Base-by-base conservation (phyloP, 2,888 invertebrate genomes). In the Julus scanicus region DNA sequence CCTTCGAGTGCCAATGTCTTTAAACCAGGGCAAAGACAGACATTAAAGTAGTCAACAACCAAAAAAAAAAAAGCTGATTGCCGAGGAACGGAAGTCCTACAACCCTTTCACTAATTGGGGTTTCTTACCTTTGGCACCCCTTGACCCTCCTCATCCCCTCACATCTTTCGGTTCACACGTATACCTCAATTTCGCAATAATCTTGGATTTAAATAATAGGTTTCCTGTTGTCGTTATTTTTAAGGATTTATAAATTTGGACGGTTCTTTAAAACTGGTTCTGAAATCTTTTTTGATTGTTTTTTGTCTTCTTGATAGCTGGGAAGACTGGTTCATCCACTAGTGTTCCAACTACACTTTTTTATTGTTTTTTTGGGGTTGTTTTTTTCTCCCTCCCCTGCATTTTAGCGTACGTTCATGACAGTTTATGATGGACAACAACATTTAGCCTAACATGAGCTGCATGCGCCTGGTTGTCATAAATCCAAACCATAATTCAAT, bases 151-250 rank as follows among this genome's bases (percentile, higher is more conserved):
- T 15, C 2, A 5, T 4, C 20, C 63, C 63, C 71, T 8, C 29
- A 71, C 29, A 71, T 71, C 71, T 29, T 71, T 29, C 5, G 71
- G 71, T 71, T 71, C 71, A 29, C 71, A 71, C 71, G 71, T 63
- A 63, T n/a, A n/a, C 63, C 63, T 63, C 20, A 29, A 11, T 71
- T 71, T 11, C n/a, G 29, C 71, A 71, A 9, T 71, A 71, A 71
- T 71, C 71, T 71, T 29, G 9, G 29, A 71, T 71, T 71, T 71
- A 71, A 71, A 71, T 71, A 71, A 71, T 71, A 71, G 71, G 71
- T 71, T 71, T 71, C 71, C 71, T 71, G 71, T 71, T 71, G 71
- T 71, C 71, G 71, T 71, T 71, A 71, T 71, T 71, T 63, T 71
- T 71, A 17, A 17, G 29, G n/a, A 71, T 71, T 71, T 29, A 29